These are phyloP conservation scores for Madoqua kirkii DNA, from an alignment of 2,113 vertebrate genomes.

Conservation along the genomic window DNA sequence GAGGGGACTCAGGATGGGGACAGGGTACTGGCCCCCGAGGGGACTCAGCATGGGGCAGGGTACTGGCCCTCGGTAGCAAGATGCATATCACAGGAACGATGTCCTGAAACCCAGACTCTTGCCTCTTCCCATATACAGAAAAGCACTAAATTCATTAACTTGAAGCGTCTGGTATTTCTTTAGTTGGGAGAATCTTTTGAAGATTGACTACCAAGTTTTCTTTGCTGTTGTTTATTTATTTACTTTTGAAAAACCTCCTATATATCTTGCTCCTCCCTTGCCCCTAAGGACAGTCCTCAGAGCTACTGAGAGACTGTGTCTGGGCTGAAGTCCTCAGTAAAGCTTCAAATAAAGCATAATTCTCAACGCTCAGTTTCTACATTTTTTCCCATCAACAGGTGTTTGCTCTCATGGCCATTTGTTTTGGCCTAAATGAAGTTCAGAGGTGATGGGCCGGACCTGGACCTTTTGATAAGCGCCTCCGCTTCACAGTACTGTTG, in stretches of 20 bases:
- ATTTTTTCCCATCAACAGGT: not conserved
- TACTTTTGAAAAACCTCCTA: not conserved
- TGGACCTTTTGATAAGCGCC: not conserved
- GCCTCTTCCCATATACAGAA: not conserved
- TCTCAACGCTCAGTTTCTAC: not conserved
- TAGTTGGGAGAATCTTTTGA: not conserved
- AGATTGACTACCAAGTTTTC: not conserved
- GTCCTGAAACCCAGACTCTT: not conserved
- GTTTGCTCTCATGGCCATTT: not conserved
- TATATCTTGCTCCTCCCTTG: not conserved
- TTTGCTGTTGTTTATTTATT: not conserved
- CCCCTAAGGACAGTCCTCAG: not conserved
- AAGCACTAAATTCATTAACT: not conserved
- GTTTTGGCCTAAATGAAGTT: not conserved
- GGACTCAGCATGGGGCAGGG: not conserved
- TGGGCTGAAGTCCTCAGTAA: not conserved
- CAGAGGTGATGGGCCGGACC: not conserved
- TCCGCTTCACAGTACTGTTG: not conserved
- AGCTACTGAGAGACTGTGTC: not conserved
- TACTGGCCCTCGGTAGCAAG: not conserved
- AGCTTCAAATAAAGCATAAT: not conserved
- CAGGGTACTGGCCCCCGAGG: not conserved
- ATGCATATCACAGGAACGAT: accelerated
- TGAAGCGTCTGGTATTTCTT: not conserved
- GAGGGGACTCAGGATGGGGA: not conserved